Conservation (phyloP, 2,113 vertebrate species). For the Notarius lentiginosus region DNA sequence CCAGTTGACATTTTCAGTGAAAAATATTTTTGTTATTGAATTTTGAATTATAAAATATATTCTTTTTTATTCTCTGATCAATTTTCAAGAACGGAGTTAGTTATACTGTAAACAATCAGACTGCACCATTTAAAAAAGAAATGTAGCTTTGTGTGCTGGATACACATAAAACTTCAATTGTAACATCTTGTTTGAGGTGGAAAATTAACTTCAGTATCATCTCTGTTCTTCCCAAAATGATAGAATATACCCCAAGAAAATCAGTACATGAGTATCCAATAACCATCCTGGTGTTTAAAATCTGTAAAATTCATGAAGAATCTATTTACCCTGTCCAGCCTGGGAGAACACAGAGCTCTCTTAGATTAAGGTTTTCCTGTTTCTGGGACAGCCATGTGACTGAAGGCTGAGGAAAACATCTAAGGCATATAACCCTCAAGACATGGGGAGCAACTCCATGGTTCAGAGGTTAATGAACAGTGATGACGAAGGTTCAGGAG, state of each 20-base stretch:
- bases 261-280: neutral
- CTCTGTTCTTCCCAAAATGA: neutral
- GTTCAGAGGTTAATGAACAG: neutral
- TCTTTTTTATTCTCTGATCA: too few species aligned
- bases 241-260: neutral
- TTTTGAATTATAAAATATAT: too few species aligned
- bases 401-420: constrained; percentile 20
- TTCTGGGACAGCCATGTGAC: constrained; percentile 10
- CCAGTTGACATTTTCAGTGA: too few species aligned
- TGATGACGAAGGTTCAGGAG: neutral
- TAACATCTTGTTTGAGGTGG: neutral
- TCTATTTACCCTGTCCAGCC: neutral
- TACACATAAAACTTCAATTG: neutral
- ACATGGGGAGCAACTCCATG: constrained; percentile 1
- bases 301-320: neutral
- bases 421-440: constrained; percentile 27
- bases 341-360: neutral
- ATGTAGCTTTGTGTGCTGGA: too few species aligned
- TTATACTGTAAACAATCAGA: too few species aligned
- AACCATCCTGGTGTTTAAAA: neutral
- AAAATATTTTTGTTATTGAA: too few species aligned
- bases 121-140: too few species aligned
- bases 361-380: constrained; percentile 18
- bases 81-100: too few species aligned
- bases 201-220: too few species aligned